Percentiles rank a stretch among this genome's conserved stretches.
Evolutionary conservation across 2,113 vertebrate species (phyloP).

Genomic region (Hippocampus guttulatus): DNA sequence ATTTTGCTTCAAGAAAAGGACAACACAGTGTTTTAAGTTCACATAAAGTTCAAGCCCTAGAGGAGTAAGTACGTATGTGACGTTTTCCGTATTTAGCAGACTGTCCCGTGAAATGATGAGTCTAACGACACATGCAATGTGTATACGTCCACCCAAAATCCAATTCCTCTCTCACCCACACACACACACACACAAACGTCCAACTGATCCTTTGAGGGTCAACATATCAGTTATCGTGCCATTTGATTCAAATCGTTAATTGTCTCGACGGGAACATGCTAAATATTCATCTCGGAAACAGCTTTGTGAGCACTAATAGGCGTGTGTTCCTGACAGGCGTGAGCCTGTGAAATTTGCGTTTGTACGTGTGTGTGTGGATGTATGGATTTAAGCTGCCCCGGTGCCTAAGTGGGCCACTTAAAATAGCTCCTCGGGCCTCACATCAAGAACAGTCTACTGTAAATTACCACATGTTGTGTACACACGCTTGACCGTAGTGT

Average conservation of each 20-base stretch:
- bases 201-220: not conserved
- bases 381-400: constrained; percentile 64
- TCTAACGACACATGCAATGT: not conserved
- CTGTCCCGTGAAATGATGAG: not conserved
- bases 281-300: not conserved
- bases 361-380: constrained; percentile 37
- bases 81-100: not conserved
- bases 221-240: not conserved
- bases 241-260: constrained; percentile 13
- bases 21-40: constrained; percentile 43
- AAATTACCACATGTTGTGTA: constrained; percentile 22
- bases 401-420: constrained; percentile 69
- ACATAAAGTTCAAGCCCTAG: constrained; percentile 46
- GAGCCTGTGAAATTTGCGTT: not conserved
- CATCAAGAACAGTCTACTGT: constrained; percentile 50
- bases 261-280: constrained; percentile 6
- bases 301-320: not conserved
- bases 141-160: not conserved
- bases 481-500: not conserved
- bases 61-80: not conserved
- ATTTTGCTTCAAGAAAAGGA: constrained; percentile 44
- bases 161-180: not conserved
- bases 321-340: not conserved
- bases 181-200: not conserved
- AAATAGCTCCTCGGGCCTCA: constrained; percentile 50